A percentile compares a stretch with the other conserved stretches of the same genome.
Conservation (phyloP, 2,113 vertebrate genomes). For the Tetrax tetrax region DNA sequence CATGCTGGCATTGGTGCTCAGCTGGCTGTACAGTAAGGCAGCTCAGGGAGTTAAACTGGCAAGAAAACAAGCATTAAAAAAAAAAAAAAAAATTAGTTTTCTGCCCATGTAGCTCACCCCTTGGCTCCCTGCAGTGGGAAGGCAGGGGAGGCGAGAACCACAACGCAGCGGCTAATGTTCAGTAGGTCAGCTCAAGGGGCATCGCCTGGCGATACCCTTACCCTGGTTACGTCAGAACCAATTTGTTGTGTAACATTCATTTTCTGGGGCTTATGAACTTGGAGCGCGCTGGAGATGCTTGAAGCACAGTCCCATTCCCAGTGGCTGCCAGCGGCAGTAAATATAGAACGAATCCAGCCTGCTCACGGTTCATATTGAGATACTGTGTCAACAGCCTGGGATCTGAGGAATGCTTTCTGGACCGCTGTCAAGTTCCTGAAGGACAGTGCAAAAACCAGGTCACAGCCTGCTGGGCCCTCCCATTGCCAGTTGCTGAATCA, state of each 20-base stretch:
- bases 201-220: background rate
- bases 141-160: background rate
- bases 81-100: background rate
- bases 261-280: background rate
- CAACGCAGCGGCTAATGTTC: background rate
- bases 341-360: constrained; percentile 11
- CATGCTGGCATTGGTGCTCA: background rate
- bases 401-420: constrained; percentile 47
- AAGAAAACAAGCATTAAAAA: background rate
- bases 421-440: constrained; percentile 17
- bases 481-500: background rate
- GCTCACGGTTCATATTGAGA: constrained; percentile 45
- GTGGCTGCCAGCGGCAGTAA: background rate
- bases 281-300: background rate
- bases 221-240: background rate
- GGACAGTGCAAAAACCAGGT: constrained; percentile 57
- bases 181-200: background rate
- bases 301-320: background rate
- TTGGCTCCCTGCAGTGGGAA: background rate
- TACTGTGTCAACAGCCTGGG: constrained; percentile 56
- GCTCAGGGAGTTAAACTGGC: background rate
- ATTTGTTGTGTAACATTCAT: constrained; percentile 16
- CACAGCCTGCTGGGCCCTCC: background rate
- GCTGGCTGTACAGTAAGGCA: background rate
- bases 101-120: background rate